Percentiles rank a stretch among this genome's conserved stretches.
These are phyloP conservation scores for Drusus annulatus DNA, from an alignment of 1,140 invertebrate species.

Conservation along the genomic window DNA sequence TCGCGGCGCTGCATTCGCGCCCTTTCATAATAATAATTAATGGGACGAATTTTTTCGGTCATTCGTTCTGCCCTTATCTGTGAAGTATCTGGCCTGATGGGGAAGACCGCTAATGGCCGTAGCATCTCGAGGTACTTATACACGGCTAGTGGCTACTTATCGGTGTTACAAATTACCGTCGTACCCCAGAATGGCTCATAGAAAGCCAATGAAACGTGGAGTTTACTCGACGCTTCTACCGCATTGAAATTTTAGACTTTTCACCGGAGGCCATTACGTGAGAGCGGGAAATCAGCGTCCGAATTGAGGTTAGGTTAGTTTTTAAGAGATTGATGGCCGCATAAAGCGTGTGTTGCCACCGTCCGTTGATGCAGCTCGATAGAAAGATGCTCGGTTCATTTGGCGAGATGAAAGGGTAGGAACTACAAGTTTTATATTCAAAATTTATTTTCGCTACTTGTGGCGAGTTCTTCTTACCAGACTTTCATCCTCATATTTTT, in stretches of 20 bases:
- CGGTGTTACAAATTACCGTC: constrained; percentile 28
- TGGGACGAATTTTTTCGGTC: neutral
- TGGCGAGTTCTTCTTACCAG: too few species aligned
- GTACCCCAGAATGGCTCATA: constrained; percentile 39
- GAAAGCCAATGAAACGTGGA: constrained; percentile 44
- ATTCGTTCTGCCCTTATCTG: constrained; percentile 32
- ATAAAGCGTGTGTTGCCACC: neutral
- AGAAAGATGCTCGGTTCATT: too few species aligned
- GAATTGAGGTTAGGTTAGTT: constrained; percentile 10
- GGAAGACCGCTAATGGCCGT: constrained; percentile 29
- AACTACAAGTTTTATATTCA: too few species aligned
- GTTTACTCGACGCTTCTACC: constrained; percentile 23
- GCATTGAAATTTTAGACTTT: constrained; percentile 32
- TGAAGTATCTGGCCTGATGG: neutral
- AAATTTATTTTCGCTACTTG: too few species aligned
- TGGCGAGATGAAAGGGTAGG: too few species aligned
- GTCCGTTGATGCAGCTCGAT: neutral
- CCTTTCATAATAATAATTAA: neutral
- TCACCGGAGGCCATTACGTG: constrained; percentile 28
- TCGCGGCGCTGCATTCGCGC: too few species aligned
- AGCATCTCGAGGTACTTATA: neutral
- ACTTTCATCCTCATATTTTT: too few species aligned
- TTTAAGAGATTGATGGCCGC: neutral
- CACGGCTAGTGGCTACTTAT: neutral
- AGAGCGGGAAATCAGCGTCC: constrained; percentile 1